Conservation (phyloP, 1,140 invertebrate genomes). For the Panulirus ornatus region DNA sequence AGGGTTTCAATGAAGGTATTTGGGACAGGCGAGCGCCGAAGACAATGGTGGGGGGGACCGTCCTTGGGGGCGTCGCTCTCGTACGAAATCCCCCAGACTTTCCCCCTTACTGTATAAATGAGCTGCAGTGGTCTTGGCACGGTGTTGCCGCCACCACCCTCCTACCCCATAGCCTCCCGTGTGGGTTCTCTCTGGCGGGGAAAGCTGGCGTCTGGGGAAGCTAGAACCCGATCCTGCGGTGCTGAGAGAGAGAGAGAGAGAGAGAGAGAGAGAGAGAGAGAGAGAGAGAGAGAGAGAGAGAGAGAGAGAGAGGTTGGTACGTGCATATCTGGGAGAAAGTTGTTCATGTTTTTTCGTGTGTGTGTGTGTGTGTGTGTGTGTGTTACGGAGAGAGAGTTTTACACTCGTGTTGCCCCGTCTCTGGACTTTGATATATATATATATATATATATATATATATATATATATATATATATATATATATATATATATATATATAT, state of each 20-base stretch:
- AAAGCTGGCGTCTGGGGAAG: neutral
- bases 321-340: neutral
- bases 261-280: conserved; percentile 40
- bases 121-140: neutral
- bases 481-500: conserved; percentile 29
- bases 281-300: conserved; percentile 29
- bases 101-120: too few relatives aligned
- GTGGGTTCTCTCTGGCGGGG: neutral
- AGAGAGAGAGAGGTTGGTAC: too few relatives aligned
- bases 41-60: too few relatives aligned
- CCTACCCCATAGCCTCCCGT: neutral
- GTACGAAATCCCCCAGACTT: too few relatives aligned
- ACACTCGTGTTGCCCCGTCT: too few relatives aligned
- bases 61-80: too few relatives aligned
- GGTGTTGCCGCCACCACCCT: neutral
- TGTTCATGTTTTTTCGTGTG: neutral
- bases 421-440: too few relatives aligned
- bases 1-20: too few relatives aligned
- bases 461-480: conserved; percentile 15
- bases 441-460: neutral
- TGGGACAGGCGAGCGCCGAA: too few relatives aligned
- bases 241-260: conserved; percentile 37
- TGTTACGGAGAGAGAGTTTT: too few relatives aligned
- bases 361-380: too few relatives aligned
- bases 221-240: neutral